These are phyloP conservation scores for Xiphophorus hellerii DNA, from an alignment of 2,113 vertebrate species.

Conservation along the genomic window DNA sequence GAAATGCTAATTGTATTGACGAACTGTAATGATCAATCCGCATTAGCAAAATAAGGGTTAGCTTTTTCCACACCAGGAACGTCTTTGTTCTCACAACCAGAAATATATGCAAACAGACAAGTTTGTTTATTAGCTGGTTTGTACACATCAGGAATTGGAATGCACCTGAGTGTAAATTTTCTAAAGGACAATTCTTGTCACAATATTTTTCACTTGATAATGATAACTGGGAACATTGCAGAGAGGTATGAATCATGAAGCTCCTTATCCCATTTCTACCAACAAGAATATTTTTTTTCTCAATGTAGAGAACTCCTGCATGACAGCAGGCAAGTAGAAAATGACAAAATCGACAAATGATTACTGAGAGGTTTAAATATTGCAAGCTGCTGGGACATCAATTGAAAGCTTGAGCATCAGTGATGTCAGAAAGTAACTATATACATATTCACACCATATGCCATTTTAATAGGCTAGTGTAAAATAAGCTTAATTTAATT, in stretches of 20 bases:
- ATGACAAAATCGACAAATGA: slow-evolving; percentile 3
- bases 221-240: not conserved
- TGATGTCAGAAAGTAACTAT: not conserved
- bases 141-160: no score
- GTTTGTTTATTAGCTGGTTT: no score
- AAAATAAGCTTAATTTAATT: no score
- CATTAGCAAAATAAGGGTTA: not conserved
- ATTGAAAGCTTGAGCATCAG: no score
- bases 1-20: no score
- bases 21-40: no score
- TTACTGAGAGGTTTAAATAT: slow-evolving; percentile 7
- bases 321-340: slow-evolving; percentile 15
- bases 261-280: no score
- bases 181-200: not conserved
- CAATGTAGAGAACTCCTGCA: slow-evolving; percentile 55
- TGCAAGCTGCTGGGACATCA: not conserved
- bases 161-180: not conserved
- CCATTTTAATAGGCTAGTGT: not conserved
- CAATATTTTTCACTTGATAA: not conserved
- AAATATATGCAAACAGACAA: not conserved
- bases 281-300: slow-evolving; percentile 26
- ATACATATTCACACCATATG: not conserved
- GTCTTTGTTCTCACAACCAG: not conserved
- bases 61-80: not conserved
- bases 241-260: not conserved